Evolutionary conservation across 2,888 invertebrate genomes (phyloP), one percentile per base, ranked within the genome.

Genomic region (Habrosyne pyritoides): DNA sequence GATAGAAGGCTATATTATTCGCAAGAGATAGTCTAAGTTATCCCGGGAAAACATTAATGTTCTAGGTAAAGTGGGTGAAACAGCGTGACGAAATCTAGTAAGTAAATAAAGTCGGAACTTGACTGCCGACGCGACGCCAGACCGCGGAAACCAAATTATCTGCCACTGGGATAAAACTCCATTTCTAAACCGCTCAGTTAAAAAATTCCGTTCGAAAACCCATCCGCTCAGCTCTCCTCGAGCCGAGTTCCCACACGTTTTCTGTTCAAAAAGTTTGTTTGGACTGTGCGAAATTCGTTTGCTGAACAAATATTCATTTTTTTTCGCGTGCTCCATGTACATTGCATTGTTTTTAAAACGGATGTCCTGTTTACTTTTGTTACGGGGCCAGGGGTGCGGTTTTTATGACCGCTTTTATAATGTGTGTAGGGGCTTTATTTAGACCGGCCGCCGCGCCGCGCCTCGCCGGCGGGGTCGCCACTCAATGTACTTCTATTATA

Each of bases 311-410:
- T 83, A 81, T 80, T 76, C 76, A 77, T 80, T 77, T 81, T 81
- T 83, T 81, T 68, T 69, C 51, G 52, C 53, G 59, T 67, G 70
- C 70, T 71, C 73, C 66, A 67, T 60, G 68, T 75, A 77, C 77
- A 79, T 77, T 75, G 78, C 84, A 84, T 84, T 85, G 84, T 84
- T 84, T 84, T 79, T 71, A 71, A 77, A 83, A 69, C 85, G 84
- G 81, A 84, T 78, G 77, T 84, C 83, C 84, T 83, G 84, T 80
- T 78, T 79, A 79, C 78, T 79, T 79, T 81, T 75, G 77, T 79
- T 69, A 69, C 36, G 71, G 63, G 67, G 72, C 71, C 66, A 70
- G 71, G 69, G 67, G 53, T 71, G 74, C 69, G 79, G 77, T 73
- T 81, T 77, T 72, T 71, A 64, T 62, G 68, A 67, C 61, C 69